Conservation (phyloP, 2,797 vertebrate genomes). For the Limnodromus scolopaceus region DNA sequence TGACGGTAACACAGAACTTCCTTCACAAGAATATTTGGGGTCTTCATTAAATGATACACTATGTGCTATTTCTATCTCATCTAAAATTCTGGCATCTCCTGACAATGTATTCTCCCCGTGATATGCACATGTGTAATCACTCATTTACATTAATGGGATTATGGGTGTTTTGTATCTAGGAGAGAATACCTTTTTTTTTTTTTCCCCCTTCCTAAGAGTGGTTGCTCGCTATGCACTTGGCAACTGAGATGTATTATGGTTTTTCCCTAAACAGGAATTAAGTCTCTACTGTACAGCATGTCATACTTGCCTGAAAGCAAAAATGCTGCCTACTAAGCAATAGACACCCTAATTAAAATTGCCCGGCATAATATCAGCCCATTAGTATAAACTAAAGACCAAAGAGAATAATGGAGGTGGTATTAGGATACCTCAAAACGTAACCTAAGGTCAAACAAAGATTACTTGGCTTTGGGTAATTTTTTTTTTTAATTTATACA, state of each 20-base stretch:
- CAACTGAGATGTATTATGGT: constrained; percentile 15
- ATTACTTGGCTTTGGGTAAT: constrained; percentile 26
- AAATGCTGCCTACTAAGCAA: constrained; percentile 59
- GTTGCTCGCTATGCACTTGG: constrained; percentile 9
- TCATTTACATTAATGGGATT: constrained; percentile 65
- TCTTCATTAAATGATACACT: constrained; percentile 20
- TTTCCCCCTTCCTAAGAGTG: not conserved
- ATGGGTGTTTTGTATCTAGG: constrained; percentile 49
- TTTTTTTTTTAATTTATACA: constrained; percentile 2
- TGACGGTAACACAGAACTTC: not conserved
- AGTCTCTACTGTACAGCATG: constrained; percentile 43
- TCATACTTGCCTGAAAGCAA: constrained; percentile 67
- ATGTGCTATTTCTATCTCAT: constrained; percentile 28
- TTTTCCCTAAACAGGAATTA: constrained; percentile 55
- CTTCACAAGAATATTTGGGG: constrained; percentile 8
- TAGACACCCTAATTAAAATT: constrained; percentile 61
- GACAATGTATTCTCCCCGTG: constrained; percentile 25
- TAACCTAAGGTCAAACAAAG: constrained; percentile 34
- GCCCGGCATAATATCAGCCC: constrained; percentile 38
- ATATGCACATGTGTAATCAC: constrained; percentile 36
- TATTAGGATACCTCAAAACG: constrained; percentile 12
- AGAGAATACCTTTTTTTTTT: not conserved
- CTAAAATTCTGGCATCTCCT: constrained; percentile 56
- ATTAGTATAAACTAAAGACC: constrained; percentile 61
- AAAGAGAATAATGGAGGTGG: constrained; percentile 41